Evolutionary conservation across 1,140 invertebrate species (phyloP).

Genomic region (Sitobion miscanthi): DNA sequence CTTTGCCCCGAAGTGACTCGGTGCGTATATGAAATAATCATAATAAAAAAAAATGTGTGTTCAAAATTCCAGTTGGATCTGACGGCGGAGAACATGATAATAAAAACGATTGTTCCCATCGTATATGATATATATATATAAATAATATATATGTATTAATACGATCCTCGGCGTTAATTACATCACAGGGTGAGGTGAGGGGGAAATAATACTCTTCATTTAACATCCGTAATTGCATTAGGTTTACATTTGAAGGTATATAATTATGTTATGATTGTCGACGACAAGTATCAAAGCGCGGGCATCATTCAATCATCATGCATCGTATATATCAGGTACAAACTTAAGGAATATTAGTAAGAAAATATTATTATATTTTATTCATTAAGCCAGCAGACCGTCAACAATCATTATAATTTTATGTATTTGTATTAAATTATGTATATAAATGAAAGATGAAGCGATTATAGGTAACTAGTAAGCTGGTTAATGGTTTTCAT

Average conservation of each 20-base stretch:
- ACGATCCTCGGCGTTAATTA: not conserved
- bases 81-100: not conserved
- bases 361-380: not conserved
- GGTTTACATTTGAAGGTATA: not conserved
- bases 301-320: not conserved
- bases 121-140: not conserved
- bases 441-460: no score
- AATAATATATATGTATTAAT: not conserved
- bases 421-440: not conserved
- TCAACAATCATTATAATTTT: not conserved
- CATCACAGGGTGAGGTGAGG: not conserved
- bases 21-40: not conserved
- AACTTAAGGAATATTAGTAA: not conserved
- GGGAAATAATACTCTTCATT: not conserved
- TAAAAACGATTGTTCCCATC: not conserved
- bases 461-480: no score
- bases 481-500: no score
- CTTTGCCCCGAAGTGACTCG: slow-evolving; percentile 13
- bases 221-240: not conserved
- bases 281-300: not conserved
- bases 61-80: not conserved
- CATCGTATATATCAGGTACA: not conserved
- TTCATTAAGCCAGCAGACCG: not conserved
- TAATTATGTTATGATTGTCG: slow-evolving; percentile 17
- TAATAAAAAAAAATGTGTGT: slow-evolving; percentile 4